Conservation (phyloP, 2,797 vertebrate genomes). For the Poecile montanus region DNA sequence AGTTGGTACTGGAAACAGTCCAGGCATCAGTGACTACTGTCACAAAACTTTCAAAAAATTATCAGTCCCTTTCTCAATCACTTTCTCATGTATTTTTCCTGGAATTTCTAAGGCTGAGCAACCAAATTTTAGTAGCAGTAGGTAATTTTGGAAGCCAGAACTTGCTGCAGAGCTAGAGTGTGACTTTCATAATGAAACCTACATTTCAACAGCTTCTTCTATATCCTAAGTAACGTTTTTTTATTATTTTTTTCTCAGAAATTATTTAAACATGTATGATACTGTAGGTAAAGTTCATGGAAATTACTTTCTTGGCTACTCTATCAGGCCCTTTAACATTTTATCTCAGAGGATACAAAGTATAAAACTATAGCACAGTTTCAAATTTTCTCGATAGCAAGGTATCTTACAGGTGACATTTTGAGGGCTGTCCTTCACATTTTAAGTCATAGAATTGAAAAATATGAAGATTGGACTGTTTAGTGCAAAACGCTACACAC, state of each 20-base stretch:
- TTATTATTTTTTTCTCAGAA: neutral
- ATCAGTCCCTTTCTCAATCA: neutral
- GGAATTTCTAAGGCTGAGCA: neutral
- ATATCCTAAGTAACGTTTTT: neutral
- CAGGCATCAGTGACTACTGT: neutral
- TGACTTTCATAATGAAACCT: neutral
- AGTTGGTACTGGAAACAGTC: conserved; percentile 9
- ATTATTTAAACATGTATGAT: neutral
- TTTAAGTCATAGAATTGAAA: neutral
- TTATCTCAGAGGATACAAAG: neutral
- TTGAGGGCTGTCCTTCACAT: neutral
- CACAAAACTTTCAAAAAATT: neutral
- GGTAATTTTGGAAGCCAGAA: neutral
- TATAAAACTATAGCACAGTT: neutral
- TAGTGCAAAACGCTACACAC: neutral
- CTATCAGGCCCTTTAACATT: neutral
- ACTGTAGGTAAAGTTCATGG: neutral
- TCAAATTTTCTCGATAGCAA: neutral
- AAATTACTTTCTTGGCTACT: neutral
- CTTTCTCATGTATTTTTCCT: neutral
- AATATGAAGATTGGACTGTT: neutral
- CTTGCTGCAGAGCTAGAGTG: neutral
- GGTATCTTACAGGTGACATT: neutral
- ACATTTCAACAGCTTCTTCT: neutral
- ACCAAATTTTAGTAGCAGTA: neutral